Base-by-base conservation (phyloP, 2,113 vertebrate species). In the Macaca fascicularis region DNA sequence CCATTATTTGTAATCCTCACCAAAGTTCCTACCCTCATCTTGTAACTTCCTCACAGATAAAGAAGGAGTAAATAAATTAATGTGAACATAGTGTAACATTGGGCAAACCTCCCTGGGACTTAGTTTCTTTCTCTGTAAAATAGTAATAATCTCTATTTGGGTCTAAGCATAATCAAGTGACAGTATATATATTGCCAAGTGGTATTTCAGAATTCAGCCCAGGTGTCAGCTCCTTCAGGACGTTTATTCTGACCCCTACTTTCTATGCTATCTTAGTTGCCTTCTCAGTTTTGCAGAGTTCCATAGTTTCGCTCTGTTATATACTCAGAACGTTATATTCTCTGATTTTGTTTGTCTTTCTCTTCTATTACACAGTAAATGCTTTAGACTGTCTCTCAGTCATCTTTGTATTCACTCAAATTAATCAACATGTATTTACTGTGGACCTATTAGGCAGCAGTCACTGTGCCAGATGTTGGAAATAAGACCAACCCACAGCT, bases 301-400 rank as follows among this genome's bases (percentile, higher is more conserved):
- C 16, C 30, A 7, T 50, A 3, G 13, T 86, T 90, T 95, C 17
- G 55, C 22, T 91, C n/a, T 69, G 11, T 76, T 97, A 48, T 25
- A 30, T 76, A 64, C 3, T n/a, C 61, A 57, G 2, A 30, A 3
- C 4, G 59, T 87, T 88, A 83, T 69, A 78, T 61, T 74, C 3
- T 94, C 50, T 95, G 40, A 59, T 83, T 95, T 93, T 84, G 69
- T 64, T 88, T 95, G 40, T 52, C 30, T 75, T 91, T 93, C n/a
- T 94, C 4, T 6, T 90, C 30, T 85, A 76, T 48, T 89, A 40
- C 14, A 87, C 10, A 81, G 6, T 93, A 27, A 83, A 59, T 50
- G 90, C 61, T 90, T 57, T 52, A 25, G 5, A 43, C 30, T 79
- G 3, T 69, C 25, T 89, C 11, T 87, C 86, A 52, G 4, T 69